Evolutionary conservation across 2,888 invertebrate species (phyloP), one percentile per base, ranked within the genome.

Genomic region (Apamea epomidion): DNA sequence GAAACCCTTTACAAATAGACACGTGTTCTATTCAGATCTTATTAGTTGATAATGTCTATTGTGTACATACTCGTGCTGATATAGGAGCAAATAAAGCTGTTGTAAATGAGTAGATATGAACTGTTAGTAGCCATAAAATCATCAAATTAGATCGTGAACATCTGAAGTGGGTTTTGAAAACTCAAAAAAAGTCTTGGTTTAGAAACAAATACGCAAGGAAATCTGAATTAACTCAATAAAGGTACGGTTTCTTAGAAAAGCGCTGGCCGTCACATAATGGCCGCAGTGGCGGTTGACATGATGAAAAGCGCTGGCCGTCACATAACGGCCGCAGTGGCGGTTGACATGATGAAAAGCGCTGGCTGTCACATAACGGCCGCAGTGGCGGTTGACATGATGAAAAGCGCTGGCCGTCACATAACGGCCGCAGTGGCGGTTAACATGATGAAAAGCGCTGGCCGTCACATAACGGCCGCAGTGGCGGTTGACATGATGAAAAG

Each of bases 21-120:
- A 84, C 81, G 83, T 85, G 83, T 78, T 76, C 73, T 51, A 16
- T 42, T 80, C 68, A 72, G 71, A 84, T 86, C 72, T 76, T 79
- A 76, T 82, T 83, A 80, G 76, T 78, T 69, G 85, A 80, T 81
- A 75, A 85, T 86, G 37, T 82, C 48, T 74, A 68, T 74, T 85
- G 64, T 85, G 62, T 85, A 75, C 65, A 42, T 25, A 75, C 45
- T 64, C 18, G n/a, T 70, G 48, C 60, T 71, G 70, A 69, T 78
- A 62, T 1, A 58, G 65, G 10, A 73, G 54, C 72, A 75, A 78
- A 85, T 69, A 84, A 42, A 62, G 45, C 25, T n/a, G 18, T 10
- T 64, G 51, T 58, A 74, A n/a, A 60, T 25, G 45, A 0, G 1
- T 37, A 21, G 0, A 2, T 37, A 21, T 68, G 5, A 16, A 64